phyloP scores from a whole-genome alignment of 2,888 invertebrate species.

The Ferrisia virgata region DNA sequence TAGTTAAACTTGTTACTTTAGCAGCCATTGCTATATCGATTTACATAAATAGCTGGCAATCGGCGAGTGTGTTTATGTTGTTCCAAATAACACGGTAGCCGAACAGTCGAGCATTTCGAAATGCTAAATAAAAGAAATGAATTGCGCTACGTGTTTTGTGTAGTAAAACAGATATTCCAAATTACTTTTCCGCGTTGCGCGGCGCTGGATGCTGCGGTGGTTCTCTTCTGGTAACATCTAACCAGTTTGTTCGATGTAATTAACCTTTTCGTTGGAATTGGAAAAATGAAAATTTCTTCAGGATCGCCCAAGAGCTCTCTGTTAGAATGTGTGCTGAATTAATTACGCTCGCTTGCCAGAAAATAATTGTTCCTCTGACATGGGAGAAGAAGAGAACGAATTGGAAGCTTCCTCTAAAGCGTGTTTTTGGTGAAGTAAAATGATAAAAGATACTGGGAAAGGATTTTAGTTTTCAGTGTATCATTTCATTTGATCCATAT shows the following conservation, averaged over 20 bases:
- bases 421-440: too few relatives aligned
- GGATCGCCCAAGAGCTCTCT: too few relatives aligned
- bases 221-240: background rate
- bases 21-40: background rate
- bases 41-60: background rate
- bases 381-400: too few relatives aligned
- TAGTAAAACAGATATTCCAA: constrained; percentile 15
- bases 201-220: background rate
- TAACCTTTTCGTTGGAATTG: constrained; percentile 2
- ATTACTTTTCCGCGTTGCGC: background rate
- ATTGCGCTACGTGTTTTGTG: constrained; percentile 20
- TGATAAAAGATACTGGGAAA: too few relatives aligned
- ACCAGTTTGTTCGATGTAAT: constrained; percentile 2
- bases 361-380: too few relatives aligned
- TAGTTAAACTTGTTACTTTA: constrained; percentile 37
- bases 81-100: constrained; percentile 24
- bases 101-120: constrained; percentile 10
- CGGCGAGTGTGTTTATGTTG: background rate
- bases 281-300: background rate
- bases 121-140: constrained; percentile 27
- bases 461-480: too few relatives aligned
- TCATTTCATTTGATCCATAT: too few relatives aligned
- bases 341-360: too few relatives aligned
- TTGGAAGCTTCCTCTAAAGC: too few relatives aligned
- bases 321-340: too few relatives aligned